Conservation (phyloP, 2,113 vertebrate genomes). For the Tauraco erythrolophus region DNA sequence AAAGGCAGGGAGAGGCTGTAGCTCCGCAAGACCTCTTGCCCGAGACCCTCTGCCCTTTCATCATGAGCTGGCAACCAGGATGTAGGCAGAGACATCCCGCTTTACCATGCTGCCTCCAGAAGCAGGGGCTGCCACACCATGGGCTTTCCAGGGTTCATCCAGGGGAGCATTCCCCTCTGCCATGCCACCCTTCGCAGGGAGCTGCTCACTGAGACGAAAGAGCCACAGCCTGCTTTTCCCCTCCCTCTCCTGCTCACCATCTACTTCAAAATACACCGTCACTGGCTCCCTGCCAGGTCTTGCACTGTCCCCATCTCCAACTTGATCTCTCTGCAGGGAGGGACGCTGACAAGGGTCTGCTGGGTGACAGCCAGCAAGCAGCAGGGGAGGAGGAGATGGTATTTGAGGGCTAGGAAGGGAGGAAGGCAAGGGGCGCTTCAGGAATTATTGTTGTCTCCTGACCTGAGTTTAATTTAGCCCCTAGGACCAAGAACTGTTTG, state of each 20-base stretch:
- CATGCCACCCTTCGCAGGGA: background rate
- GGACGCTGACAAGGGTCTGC: background rate
- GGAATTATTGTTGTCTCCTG: background rate
- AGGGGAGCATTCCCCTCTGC: background rate
- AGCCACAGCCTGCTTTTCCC: background rate
- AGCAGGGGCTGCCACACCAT: background rate
- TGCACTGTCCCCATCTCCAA: rapidly evolving
- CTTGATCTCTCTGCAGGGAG: background rate
- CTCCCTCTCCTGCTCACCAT: background rate
- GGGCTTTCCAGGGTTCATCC: background rate
- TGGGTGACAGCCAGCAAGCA: rapidly evolving
- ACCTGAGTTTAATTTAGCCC: background rate
- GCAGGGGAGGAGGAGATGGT: background rate
- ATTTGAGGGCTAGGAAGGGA: background rate
- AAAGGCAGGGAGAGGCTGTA: background rate
- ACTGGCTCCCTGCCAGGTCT: background rate
- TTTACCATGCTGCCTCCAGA: background rate
- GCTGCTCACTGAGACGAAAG: background rate
- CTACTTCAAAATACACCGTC: background rate
- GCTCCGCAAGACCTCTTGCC: background rate
- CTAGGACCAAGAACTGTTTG: background rate
- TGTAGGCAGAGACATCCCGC: background rate
- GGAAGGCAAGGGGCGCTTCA: background rate
- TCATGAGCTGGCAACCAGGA: background rate
- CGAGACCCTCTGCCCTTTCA: background rate